Conservation (phyloP, 2,888 invertebrate species). For the Eristalinus aeneus region DNA sequence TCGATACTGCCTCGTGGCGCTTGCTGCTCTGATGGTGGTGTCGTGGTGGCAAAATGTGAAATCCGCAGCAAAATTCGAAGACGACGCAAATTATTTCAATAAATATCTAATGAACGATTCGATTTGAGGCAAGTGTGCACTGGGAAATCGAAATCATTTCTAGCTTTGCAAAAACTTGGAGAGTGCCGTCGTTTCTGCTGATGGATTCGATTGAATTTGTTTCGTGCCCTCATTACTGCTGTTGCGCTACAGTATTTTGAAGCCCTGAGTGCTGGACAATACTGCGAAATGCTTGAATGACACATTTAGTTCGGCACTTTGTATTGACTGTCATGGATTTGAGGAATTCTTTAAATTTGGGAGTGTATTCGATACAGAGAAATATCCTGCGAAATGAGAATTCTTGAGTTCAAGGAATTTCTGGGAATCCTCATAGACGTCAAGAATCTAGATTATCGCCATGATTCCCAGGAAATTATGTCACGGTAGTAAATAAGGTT, state of each 20-base stretch:
- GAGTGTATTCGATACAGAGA: too few relatives aligned
- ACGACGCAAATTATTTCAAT: conserved; percentile 28
- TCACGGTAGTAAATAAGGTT: too few relatives aligned
- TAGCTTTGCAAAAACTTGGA: background rate
- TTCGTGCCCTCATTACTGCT: background rate
- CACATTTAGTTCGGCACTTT: too few relatives aligned
- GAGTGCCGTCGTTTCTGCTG: background rate
- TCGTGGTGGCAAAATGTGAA: background rate
- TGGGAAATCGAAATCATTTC: background rate
- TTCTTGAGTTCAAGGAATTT: too few relatives aligned
- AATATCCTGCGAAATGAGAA: too few relatives aligned
- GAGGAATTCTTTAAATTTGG: too few relatives aligned
- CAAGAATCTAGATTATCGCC: too few relatives aligned
- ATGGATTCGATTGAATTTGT: background rate
- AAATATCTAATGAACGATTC: conserved; percentile 21
- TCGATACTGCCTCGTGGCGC: background rate
- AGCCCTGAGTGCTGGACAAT: too few relatives aligned
- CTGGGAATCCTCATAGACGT: too few relatives aligned
- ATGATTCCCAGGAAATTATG: too few relatives aligned
- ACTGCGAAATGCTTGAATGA: too few relatives aligned
- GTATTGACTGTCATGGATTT: too few relatives aligned
- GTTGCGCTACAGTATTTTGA: background rate
- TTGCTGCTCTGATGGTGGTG: conserved; percentile 15
- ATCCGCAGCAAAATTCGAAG: conserved; percentile 7
- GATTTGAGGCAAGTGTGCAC: background rate